Conservation (phyloP, 2,797 vertebrate genomes). For the Enteromius mattozi region DNA sequence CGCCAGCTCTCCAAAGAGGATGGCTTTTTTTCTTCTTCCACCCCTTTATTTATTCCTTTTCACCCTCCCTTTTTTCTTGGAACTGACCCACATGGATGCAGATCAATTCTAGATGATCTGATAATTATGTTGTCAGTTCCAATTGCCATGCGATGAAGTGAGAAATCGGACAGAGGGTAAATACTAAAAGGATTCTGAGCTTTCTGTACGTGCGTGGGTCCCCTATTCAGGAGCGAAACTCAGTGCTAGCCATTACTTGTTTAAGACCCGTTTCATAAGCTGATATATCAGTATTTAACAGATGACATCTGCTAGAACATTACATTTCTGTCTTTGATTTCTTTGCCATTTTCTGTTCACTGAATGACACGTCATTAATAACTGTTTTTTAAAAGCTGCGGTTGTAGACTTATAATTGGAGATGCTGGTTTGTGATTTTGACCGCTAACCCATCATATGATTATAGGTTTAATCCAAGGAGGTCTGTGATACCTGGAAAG, state of each 20-base stretch:
- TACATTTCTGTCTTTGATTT: neutral
- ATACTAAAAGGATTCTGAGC: conserved; percentile 75
- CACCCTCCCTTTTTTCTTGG: conserved; percentile 55
- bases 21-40: conserved; percentile 49
- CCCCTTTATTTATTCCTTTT: conserved; percentile 46
- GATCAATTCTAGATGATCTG: conserved; percentile 84
- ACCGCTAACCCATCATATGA: conserved; percentile 10
- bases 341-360: conserved; percentile 12
- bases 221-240: neutral
- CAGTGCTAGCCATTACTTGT: conserved; percentile 17
- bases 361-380: conserved; percentile 29
- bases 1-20: conserved; percentile 64
- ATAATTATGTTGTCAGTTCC: conserved; percentile 85
- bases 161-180: conserved; percentile 81
- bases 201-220: conserved; percentile 60
- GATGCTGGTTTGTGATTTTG: conserved; percentile 16
- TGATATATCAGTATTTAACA: conserved; percentile 35
- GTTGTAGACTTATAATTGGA: neutral
- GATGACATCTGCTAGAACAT: conserved; percentile 26
- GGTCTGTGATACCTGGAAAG: conserved; percentile 16
- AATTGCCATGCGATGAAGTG: conserved; percentile 78
- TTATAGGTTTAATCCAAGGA: conserved; percentile 11
- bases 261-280: conserved; percentile 33
- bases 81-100: conserved; percentile 77
- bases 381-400: conserved; percentile 2